Evolutionary conservation across 30 jellyfish, hydroid and myxozoan genomes (phyloP).

Genomic region (Hydractinia echinata): DNA sequence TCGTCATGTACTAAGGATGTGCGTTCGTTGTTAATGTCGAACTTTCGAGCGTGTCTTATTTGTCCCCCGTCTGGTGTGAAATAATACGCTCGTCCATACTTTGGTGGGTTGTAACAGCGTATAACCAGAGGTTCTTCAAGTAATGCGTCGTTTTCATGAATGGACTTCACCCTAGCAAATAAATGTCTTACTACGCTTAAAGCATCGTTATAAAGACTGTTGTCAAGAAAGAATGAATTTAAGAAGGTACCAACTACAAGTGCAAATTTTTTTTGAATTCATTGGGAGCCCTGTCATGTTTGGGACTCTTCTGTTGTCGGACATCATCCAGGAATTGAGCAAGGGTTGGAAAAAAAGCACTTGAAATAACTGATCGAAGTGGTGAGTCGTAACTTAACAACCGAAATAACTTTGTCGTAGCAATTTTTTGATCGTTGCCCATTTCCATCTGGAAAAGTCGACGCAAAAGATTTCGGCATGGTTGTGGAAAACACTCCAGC

Average conservation of each 20-base stretch:
- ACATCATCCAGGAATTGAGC: background rate
- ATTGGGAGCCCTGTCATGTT: background rate
- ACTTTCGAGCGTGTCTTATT: background rate
- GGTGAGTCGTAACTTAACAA: background rate
- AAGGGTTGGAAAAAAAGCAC: background rate
- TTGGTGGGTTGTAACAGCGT: background rate
- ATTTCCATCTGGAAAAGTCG: background rate
- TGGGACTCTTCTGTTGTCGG: background rate
- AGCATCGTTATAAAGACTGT: background rate
- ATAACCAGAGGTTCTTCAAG: background rate
- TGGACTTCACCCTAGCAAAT: background rate
- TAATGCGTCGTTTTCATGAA: background rate
- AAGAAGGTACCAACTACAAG: background rate
- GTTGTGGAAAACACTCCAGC: background rate
- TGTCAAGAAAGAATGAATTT: background rate
- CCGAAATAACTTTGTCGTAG: background rate
- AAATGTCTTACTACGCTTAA: background rate
- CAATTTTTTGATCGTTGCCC: background rate
- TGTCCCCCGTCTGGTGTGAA: background rate
- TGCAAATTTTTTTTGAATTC: background rate
- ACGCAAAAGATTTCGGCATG: background rate
- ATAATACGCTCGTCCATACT: background rate
- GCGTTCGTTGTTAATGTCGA: background rate
- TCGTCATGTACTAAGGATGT: background rate
- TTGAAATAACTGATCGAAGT: background rate